phyloP scores from a whole-genome alignment of 2,113 vertebrate genomes.

The Megalops atlanticus region DNA sequence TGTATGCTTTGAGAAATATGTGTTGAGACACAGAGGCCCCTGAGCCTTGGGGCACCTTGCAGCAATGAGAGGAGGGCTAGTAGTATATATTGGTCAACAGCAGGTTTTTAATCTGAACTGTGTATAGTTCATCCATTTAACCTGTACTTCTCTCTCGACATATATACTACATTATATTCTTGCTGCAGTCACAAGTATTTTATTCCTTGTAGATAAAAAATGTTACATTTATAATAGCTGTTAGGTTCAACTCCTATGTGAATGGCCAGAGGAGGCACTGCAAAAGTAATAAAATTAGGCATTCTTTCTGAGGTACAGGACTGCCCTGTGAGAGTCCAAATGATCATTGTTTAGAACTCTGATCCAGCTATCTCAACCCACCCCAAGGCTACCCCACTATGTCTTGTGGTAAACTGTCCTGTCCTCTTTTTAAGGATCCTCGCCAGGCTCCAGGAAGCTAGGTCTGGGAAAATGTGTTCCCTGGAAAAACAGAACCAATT shows the following conservation, averaged over 20 bases:
- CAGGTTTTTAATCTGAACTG: neutral
- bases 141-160: too few species aligned
- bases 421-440: neutral
- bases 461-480: neutral
- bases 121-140: neutral
- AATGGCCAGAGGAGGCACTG: neutral
- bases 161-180: too few species aligned
- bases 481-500: neutral
- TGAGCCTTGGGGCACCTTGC: neutral
- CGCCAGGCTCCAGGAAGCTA: neutral
- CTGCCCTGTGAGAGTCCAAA: neutral
- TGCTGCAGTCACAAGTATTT: too few species aligned
- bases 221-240: neutral
- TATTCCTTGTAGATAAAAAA: too few species aligned
- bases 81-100: neutral
- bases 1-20: neutral
- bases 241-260: neutral
- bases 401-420: neutral
- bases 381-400: neutral
- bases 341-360: neutral
- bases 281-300: neutral
- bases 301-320: neutral
- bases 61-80: neutral
- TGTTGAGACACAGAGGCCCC: neutral
- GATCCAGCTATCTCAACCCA: neutral